Evolutionary conservation across 1,140 invertebrate genomes (phyloP), one percentile per base, ranked within the genome.

Genomic region (Zaprionus tsacasi): DNA sequence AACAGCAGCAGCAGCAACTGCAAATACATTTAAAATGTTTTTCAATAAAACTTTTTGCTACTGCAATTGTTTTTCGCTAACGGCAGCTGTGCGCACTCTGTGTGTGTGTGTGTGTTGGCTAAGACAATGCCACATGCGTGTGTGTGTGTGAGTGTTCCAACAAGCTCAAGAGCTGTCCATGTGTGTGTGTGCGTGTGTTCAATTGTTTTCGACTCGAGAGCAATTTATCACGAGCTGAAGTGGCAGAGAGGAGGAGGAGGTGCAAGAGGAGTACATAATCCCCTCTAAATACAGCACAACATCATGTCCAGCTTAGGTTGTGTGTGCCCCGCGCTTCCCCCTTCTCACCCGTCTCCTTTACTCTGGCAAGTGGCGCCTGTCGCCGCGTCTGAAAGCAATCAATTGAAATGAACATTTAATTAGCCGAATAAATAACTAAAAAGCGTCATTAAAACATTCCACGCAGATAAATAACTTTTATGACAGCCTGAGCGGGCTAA

Each of bases 371-470:
- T 25, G 21, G 17, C 15, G 45, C 45, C 45, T 15, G 45, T 50
- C 45, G 45, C 45, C 17, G 17, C 15, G 8, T 6, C 11, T 2
- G 8, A 6, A 1, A 6, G 55, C 33, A 55, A 61, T 82, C 85
- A 83, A 83, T 87, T 69, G 80, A 79, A 88, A 83, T 83, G 77
- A 83, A 83, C 83, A 88, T 88, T 88, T 87, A 87, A 87, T 87
- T 88, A 78, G 77, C 74, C 45, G 74, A 45, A 70, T 85, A 82
- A 88, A 79, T 71, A 66, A 35, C 17, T 40, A 12, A 25, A 25
- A 58, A 13, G 6, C 35, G 56, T 65, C 81, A 77, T 79, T 83
- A 72, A 80, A 83, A 54, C 68, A 71, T 85, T 86, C 74, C 78
- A 72, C 70, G 78, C 78, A 72, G 83, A 87, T 87, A 78, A 87